phyloP scores from a whole-genome alignment of 2,888 invertebrate genomes.

The Globia sparganii region DNA sequence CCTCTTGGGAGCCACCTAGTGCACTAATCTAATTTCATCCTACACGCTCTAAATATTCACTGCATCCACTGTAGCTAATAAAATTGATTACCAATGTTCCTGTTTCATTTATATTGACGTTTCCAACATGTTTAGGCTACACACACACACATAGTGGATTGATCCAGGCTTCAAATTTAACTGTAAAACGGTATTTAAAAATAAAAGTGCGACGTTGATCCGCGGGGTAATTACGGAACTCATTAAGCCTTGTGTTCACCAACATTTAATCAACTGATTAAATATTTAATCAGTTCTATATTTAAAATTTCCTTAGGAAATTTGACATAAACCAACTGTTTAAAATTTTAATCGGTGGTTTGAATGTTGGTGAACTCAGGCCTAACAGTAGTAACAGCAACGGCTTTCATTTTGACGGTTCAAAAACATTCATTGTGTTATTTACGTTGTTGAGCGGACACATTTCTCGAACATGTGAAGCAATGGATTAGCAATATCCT shows the following conservation, averaged over 20 bases:
- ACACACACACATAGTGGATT: conserved; percentile 6
- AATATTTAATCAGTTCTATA: too few species aligned
- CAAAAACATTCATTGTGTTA: background rate
- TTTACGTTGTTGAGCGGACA: background rate
- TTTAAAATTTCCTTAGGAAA: too few species aligned
- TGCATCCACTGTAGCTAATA: conserved; percentile 41
- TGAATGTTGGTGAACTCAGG: too few species aligned
- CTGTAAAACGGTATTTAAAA: background rate
- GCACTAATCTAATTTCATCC: conserved; percentile 26
- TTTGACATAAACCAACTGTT: too few species aligned
- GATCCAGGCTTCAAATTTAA: conserved; percentile 6
- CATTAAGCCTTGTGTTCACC: too few species aligned
- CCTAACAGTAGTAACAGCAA: background rate
- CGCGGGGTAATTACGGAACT: background rate
- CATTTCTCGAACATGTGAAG: background rate
- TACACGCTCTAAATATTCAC: conserved; percentile 43
- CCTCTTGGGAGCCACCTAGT: conserved; percentile 4
- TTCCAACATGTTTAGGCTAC: conserved; percentile 4
- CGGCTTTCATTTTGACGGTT: background rate
- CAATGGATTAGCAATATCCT: background rate
- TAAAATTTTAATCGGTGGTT: too few species aligned
- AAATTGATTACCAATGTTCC: conserved; percentile 34
- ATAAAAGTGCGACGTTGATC: background rate
- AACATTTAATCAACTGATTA: too few species aligned
- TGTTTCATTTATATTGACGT: conserved; percentile 35